Conservation (phyloP, 2,797 vertebrate species). For the Kryptopterus vitreolus region DNA sequence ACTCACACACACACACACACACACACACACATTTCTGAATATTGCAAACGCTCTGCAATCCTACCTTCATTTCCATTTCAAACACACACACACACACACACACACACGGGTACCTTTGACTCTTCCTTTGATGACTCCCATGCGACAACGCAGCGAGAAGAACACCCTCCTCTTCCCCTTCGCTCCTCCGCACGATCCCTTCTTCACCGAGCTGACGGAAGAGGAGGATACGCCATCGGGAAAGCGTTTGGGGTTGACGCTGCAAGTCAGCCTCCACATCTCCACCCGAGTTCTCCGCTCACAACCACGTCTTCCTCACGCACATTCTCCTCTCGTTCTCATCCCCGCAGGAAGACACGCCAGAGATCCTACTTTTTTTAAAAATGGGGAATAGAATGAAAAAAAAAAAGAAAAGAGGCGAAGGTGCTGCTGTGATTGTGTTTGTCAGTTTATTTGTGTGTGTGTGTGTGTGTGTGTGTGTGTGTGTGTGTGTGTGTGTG, state of each 20-base stretch:
- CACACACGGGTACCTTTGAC: constrained; percentile 43
- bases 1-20: not conserved
- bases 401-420: not conserved
- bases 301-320: not conserved
- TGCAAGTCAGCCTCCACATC: constrained; percentile 56
- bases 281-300: constrained; percentile 8
- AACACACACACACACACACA: not conserved
- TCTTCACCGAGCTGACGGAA: constrained; percentile 62
- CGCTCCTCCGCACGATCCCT: constrained; percentile 55
- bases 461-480: not conserved
- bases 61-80: not conserved
- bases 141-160: constrained; percentile 74
- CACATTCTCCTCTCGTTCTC: not conserved
- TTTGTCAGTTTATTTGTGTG: not conserved
- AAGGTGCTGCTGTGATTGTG: constrained; percentile 14
- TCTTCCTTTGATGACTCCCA: constrained; percentile 74
- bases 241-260: constrained; percentile 61
- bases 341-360: constrained; percentile 11
- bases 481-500: constrained; percentile 17
- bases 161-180: constrained; percentile 73
- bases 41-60: constrained; percentile 5
- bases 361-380: not conserved
- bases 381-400: constrained; percentile 15
- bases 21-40: not conserved
- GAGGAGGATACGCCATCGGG: constrained; percentile 58